These are phyloP conservation scores for Mormyrops attenuatus DNA, from an alignment of 2,797 vertebrate species.

Conservation along the genomic window DNA sequence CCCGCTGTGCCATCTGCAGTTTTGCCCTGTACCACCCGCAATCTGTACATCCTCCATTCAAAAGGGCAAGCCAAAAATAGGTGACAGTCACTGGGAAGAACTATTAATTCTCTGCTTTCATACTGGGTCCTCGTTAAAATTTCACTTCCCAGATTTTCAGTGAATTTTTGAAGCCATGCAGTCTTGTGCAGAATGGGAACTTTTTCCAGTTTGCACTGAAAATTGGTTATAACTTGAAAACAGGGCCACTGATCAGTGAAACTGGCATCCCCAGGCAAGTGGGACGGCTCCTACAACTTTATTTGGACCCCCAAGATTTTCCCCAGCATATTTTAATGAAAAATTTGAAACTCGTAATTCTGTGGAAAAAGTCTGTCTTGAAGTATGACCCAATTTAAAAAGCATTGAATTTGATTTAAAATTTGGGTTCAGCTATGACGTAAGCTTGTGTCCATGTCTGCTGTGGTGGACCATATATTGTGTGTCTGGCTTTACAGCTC, in stretches of 20 bases:
- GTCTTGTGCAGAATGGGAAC: neutral
- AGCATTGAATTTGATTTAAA: neutral
- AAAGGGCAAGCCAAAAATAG: slow-evolving; percentile 1
- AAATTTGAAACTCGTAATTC: neutral
- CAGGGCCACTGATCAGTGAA: neutral
- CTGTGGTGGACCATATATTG: neutral
- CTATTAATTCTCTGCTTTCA: neutral
- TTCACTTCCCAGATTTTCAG: neutral
- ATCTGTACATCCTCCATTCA: neutral
- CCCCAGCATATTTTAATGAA: neutral
- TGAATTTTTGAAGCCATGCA: neutral
- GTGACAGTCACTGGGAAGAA: neutral
- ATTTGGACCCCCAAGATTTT: neutral
- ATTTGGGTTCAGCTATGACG: neutral
- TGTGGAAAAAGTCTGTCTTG: neutral
- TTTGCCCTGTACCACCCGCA: neutral
- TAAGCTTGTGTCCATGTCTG: neutral
- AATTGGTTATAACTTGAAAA: neutral
- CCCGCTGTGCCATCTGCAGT: neutral
- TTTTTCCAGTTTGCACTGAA: neutral
- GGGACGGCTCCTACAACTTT: neutral
- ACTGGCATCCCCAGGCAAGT: neutral
- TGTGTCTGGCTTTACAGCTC: slow-evolving; percentile 37
- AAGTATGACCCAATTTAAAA: neutral
- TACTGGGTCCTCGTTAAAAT: neutral